A percentile compares a stretch with the other conserved stretches of the same genome.
These are phyloP conservation scores for Lordiphosa andalusiaca DNA, from an alignment of 2,888 invertebrate genomes.

Conservation along the genomic window DNA sequence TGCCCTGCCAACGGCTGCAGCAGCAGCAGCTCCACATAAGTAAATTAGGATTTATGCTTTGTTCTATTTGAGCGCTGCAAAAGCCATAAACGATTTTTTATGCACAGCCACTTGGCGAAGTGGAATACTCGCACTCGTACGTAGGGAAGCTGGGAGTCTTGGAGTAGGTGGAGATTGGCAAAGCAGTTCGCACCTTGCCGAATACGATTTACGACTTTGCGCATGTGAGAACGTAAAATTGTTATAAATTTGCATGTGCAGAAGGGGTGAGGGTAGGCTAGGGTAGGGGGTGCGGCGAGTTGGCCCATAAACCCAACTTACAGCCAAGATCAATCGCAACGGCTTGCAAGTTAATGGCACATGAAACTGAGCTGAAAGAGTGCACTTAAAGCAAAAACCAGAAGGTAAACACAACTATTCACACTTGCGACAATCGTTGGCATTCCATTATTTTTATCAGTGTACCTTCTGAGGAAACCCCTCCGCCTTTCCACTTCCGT, in stretches of 20 bases:
- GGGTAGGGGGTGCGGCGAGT: constrained; percentile 1
- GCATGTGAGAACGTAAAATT: constrained; percentile 73
- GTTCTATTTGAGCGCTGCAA: constrained; percentile 70
- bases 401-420: neutral
- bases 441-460: no score
- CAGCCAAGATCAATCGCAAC: constrained; percentile 65
- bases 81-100: constrained; percentile 72
- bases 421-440: no score
- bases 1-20: constrained; percentile 22
- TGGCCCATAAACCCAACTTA: constrained; percentile 49
- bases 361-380: constrained; percentile 50
- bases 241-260: constrained; percentile 70
- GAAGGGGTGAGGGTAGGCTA: constrained; percentile 11
- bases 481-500: constrained; percentile 26
- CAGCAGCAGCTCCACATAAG: constrained; percentile 51
- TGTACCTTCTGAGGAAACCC: neutral
- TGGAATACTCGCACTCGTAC: neutral
- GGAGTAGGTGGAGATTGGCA: constrained; percentile 17
- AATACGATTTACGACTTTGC: constrained; percentile 64
- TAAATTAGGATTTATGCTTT: constrained; percentile 74
- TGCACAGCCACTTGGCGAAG: constrained; percentile 62
- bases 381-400: constrained; percentile 18
- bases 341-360: constrained; percentile 65
- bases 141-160: constrained; percentile 5
- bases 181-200: constrained; percentile 66